Evolutionary conservation across 2,888 invertebrate genomes (phyloP).

Genomic region (Oscheius onirici): DNA sequence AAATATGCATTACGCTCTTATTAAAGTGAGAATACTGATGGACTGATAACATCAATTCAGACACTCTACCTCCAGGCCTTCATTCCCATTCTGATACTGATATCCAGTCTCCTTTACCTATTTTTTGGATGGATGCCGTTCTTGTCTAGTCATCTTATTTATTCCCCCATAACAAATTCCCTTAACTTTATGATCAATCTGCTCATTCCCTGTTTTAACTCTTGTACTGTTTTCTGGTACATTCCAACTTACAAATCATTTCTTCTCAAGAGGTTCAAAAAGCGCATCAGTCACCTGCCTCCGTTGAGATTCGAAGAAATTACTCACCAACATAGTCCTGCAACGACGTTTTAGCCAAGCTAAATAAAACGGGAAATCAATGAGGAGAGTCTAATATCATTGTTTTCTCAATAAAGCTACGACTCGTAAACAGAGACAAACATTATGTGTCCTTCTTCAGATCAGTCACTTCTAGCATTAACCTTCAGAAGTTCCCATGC

Average conservation of each 20-base stretch:
- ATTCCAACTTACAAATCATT: neutral
- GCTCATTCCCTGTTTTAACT: slow-evolving; percentile 8
- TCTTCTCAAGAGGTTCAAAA: neutral
- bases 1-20: neutral
- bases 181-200: neutral
- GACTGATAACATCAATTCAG: neutral
- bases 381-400: neutral
- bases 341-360: neutral
- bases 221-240: neutral
- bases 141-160: neutral
- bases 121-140: neutral
- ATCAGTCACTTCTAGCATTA: neutral
- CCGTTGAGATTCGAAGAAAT: neutral
- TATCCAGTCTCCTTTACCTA: neutral
- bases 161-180: slow-evolving; percentile 1
- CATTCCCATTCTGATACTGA: neutral
- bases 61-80: neutral
- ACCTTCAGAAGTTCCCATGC: neutral
- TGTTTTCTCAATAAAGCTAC: neutral
- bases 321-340: neutral
- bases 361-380: neutral
- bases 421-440: neutral
- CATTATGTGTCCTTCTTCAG: neutral
- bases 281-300: neutral
- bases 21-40: neutral